A percentile compares a stretch with the other conserved stretches of the same genome.
phyloP scores from a whole-genome alignment of 2,113 vertebrate genomes.

The Hippocampus comes region DNA sequence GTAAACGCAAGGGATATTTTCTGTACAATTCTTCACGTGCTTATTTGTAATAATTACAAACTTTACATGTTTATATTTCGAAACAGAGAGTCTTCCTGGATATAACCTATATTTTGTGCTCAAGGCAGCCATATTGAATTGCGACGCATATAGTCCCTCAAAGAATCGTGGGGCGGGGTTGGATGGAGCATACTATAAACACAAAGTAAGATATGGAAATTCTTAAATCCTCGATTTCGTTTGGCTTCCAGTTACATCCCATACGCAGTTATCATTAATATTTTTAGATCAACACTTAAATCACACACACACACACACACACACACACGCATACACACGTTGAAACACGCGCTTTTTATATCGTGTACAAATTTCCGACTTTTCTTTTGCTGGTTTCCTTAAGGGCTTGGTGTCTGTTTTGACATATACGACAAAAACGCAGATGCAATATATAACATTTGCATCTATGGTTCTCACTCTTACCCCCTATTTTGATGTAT shows the following conservation, averaged over 20 bases:
- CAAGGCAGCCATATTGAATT: conserved; percentile 31
- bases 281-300: background rate
- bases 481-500: conserved; percentile 46
- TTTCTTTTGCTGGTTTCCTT: background rate
- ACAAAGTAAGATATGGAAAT: conserved; percentile 23
- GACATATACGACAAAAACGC: conserved; percentile 12
- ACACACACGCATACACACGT: background rate
- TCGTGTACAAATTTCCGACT: background rate
- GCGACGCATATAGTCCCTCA: background rate
- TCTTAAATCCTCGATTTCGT: background rate
- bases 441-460: background rate
- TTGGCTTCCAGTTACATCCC: background rate
- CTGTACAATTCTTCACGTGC: background rate
- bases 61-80: background rate
- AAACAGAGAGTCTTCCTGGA: background rate
- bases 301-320: too few relatives aligned
- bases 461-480: conserved; percentile 36
- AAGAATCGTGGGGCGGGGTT: conserved; percentile 28
- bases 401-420: background rate
- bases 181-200: conserved; percentile 17
- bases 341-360: background rate
- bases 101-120: background rate
- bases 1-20: background rate
- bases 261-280: background rate
- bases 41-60: background rate